Base-by-base conservation (phyloP, 2,888 invertebrate genomes). In the Lasius platythorax region DNA sequence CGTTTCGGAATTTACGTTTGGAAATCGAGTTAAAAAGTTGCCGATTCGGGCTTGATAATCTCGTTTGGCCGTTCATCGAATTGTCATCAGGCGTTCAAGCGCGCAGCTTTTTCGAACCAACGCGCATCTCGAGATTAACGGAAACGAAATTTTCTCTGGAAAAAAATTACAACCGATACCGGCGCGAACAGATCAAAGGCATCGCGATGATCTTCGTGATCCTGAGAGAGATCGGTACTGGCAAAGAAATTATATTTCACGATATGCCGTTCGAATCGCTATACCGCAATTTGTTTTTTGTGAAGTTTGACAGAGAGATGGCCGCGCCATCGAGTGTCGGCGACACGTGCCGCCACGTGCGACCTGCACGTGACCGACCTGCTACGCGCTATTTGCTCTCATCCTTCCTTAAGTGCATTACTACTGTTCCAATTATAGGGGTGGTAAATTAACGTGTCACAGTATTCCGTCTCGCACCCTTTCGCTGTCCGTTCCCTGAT, bases 281-380 rank as follows among this genome's bases (percentile, higher is more conserved):
- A 61, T 86, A 83, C 50, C 83, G 68, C 72, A 66, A 84, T 30
- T 58, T 84, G 83, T 30, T 58, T 84, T 76, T 72, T 68, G 73
- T 46, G 46, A 72, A 61, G 72, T 82, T 68, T 86, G 82, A 84
- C 75, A 82, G 78, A 76, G 82, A 68, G 75, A 73, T 73, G 83
- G 87, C 84, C 74, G 84, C 84, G 74, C 82, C 87, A 83, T 28
- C 67, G 89, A 90, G 90, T 91, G 93, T 90, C 87, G 87, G 66
- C 63, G 91, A 84, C 94, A 93, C 94, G 94, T 91, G 94, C 87
- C 90, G 93, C 85, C 94, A 92, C 93, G 94, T 92, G 94, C 87
- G 72, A 90, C 85, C 93, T 8, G 50, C 50, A 93, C 93, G 93
- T 90, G 94, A 87, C 92, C 89, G 89, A 94, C 91, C 91, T 91